These are phyloP conservation scores for Salvelinus namaycush DNA, from an alignment of 2,113 vertebrate species.

Conservation along the genomic window DNA sequence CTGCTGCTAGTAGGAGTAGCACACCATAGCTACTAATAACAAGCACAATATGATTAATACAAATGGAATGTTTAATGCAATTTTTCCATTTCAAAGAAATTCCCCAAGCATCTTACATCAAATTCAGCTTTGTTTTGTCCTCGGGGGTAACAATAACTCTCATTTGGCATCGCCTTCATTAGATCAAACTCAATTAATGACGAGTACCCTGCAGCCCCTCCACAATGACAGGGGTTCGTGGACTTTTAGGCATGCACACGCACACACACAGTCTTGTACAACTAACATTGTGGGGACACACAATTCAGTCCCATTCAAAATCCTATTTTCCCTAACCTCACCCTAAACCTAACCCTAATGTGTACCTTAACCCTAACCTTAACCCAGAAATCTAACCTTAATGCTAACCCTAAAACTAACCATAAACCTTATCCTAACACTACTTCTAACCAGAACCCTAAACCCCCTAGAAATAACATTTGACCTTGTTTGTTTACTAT, in stretches of 20 bases:
- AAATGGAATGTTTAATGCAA: constrained; percentile 76
- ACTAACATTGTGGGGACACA: too few species aligned
- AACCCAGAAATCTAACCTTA: too few species aligned
- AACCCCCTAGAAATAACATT: too few species aligned
- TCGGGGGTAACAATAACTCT: constrained; percentile 57
- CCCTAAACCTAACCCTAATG: too few species aligned
- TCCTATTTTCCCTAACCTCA: too few species aligned
- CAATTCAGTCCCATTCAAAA: too few species aligned
- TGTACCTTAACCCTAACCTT: too few species aligned
- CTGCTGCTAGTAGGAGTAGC: constrained; percentile 7
- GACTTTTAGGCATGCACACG: background rate
- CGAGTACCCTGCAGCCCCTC: constrained; percentile 13
- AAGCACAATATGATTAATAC: constrained; percentile 59
- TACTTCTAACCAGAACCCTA: too few species aligned
- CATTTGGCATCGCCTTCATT: constrained; percentile 55
- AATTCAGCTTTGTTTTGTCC: constrained; percentile 52
- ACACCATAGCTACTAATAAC: constrained; percentile 44
- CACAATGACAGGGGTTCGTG: background rate
- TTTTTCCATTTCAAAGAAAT: constrained; percentile 75
- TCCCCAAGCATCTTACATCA: constrained; percentile 48
- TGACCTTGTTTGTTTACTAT: too few species aligned
- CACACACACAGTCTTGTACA: too few species aligned
- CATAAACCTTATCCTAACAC: too few species aligned
- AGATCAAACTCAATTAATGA: constrained; percentile 60
- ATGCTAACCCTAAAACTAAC: too few species aligned